These are phyloP conservation scores for Pseudomyrmex dendroicus DNA, from an alignment of 1,140 invertebrate genomes.

Conservation along the genomic window DNA sequence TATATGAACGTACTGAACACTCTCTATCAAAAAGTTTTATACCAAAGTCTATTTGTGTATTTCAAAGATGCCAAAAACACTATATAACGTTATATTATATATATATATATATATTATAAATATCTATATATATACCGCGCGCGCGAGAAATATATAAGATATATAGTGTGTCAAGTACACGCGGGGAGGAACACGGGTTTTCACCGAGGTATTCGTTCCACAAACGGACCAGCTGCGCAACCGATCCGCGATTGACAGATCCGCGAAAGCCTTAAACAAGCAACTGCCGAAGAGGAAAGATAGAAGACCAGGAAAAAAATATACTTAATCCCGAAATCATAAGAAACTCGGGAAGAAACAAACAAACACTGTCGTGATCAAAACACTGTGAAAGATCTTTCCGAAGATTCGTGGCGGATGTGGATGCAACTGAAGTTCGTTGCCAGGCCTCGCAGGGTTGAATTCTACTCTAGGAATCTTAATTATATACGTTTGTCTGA, in stretches of 20 bases:
- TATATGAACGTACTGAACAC: slow-evolving; percentile 73
- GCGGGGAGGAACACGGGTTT: slow-evolving; percentile 46
- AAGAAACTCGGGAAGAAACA: too few relatives aligned
- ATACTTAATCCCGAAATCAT: too few relatives aligned
- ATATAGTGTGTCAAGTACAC: slow-evolving; percentile 76
- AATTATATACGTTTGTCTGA: slow-evolving; percentile 13
- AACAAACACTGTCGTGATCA: too few relatives aligned
- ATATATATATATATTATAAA: slow-evolving; percentile 49
- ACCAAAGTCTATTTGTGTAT: slow-evolving; percentile 89
- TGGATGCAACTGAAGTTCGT: slow-evolving; percentile 19
- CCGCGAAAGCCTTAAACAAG: slow-evolving; percentile 63
- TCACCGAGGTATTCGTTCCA: slow-evolving; percentile 44
- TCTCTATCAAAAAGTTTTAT: slow-evolving; percentile 84
- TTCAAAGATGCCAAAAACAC: slow-evolving; percentile 88
- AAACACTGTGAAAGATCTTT: slow-evolving; percentile 24
- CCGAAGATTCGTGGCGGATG: slow-evolving; percentile 6
- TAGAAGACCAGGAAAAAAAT: neutral
- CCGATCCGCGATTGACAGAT: slow-evolving; percentile 47
- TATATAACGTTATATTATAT: slow-evolving; percentile 85
- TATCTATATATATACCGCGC: slow-evolving; percentile 72
- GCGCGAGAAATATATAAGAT: slow-evolving; percentile 77
- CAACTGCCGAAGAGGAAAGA: slow-evolving; percentile 25
- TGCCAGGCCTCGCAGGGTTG: slow-evolving; percentile 13
- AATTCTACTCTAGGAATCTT: slow-evolving; percentile 7
- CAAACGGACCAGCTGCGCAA: slow-evolving; percentile 51